These are phyloP conservation scores for Promerops cafer DNA, from an alignment of 2,113 vertebrate genomes.

Conservation along the genomic window DNA sequence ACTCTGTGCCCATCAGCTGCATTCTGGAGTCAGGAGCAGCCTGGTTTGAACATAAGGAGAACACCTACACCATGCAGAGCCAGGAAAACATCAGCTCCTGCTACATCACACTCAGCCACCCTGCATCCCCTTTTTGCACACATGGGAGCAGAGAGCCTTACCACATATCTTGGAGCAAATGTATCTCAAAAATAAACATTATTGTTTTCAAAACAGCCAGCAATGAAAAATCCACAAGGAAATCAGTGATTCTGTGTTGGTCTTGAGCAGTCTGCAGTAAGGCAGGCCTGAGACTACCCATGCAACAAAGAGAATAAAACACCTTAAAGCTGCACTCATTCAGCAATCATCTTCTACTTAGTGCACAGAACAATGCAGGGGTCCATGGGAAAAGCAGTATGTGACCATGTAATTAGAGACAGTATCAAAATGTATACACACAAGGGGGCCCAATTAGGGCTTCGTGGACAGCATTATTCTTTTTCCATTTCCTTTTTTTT, in stretches of 20 bases:
- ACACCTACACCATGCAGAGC: background rate
- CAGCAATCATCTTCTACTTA: slow-evolving; percentile 33
- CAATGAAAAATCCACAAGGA: background rate
- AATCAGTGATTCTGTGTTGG: background rate
- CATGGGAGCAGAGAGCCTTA: background rate
- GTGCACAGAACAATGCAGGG: slow-evolving; percentile 6
- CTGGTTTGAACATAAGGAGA: background rate
- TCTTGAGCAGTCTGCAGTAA: background rate
- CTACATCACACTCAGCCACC: background rate
- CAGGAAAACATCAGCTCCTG: background rate
- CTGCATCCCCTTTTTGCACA: background rate
- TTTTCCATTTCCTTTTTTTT: background rate
- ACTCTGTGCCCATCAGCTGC: background rate
- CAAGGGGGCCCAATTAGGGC: slow-evolving; percentile 55
- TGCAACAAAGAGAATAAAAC: slow-evolving; percentile 5
- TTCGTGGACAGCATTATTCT: background rate
- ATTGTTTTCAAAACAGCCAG: background rate
- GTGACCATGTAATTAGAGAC: slow-evolving; percentile 48
- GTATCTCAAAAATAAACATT: background rate
- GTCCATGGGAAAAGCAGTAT: slow-evolving; percentile 45
- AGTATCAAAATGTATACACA: slow-evolving; percentile 40
- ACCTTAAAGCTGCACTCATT: slow-evolving; percentile 16
- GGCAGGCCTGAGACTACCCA: background rate
- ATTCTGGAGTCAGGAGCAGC: background rate
- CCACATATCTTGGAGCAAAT: background rate